Base-by-base conservation (phyloP, 2,888 invertebrate genomes). In the Ditula angustiorana region DNA sequence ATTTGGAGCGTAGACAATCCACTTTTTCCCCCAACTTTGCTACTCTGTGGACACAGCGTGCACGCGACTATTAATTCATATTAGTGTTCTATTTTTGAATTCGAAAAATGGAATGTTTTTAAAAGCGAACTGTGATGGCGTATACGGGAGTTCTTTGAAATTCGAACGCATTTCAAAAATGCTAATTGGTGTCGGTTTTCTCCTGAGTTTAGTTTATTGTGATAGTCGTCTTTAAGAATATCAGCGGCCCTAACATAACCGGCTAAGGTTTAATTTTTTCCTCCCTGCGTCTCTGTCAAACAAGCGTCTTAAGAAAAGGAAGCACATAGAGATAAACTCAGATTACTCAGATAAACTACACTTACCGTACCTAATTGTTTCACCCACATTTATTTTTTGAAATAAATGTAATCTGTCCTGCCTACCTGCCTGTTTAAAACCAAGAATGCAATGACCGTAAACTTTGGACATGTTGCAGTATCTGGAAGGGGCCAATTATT, bases 61-160 rank as follows among this genome's bases (percentile, higher is more conserved):
- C 79, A 74, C 71, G 77, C 69, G 73, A 72, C 83, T 82, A 88
- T 89, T 87, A 86, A 86, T 88, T 88, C 82, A 85, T 86, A 88
- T 89, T 88, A 87, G 80, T 71, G 74, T 83, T 85, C 83, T 87
- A 86, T 85, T 85, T 87, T 82, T 76, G 73, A 80, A 76, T 67
- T 71, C 67, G 63, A 69, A 70, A 63, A 61, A 61, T 63, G 56
- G 64, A 58, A 55, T 66, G 65, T 61, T 70, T 69, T 71, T 64
- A 69, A 68, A 69, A 72, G 68, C 72, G 76, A 72, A 78, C 81
- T 65, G 57, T 65, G 76, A 79, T 75, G 76, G 69, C 57, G 62
- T 62, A 71, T 68, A 72, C 74, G 73, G 62, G 74, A 77, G 75
- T 68, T 75, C 81, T 87, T 88, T 88, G 88, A 87, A 82, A 87